Percentiles rank a stretch among this genome's conserved stretches.
These are phyloP conservation scores for Lacanobia wlatinum DNA, from an alignment of 2,888 invertebrate species.

Conservation along the genomic window DNA sequence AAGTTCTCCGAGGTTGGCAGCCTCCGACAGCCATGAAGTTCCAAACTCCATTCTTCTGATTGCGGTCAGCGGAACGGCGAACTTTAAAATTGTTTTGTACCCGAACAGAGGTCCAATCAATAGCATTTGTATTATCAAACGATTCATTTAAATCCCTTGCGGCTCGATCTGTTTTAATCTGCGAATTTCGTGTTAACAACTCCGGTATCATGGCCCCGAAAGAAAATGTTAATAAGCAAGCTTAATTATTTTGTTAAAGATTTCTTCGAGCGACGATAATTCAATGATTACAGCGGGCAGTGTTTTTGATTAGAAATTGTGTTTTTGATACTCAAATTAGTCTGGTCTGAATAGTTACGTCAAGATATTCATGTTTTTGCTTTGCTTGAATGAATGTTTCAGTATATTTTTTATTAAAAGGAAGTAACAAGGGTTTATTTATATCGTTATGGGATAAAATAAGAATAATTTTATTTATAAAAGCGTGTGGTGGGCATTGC, in stretches of 20 bases:
- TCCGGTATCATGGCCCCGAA: slow-evolving; percentile 37
- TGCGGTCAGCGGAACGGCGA: slow-evolving; percentile 60
- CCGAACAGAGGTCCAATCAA: slow-evolving; percentile 48
- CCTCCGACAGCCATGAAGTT: slow-evolving; percentile 56
- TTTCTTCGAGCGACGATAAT: slow-evolving; percentile 54
- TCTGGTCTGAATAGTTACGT: slow-evolving; percentile 10
- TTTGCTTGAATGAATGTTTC: not conserved
- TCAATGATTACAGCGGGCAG: slow-evolving; percentile 31
- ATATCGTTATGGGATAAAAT: not conserved
- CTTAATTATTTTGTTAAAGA: slow-evolving; percentile 57
- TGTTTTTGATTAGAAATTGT: slow-evolving; percentile 15
- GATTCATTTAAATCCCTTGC: slow-evolving; percentile 45
- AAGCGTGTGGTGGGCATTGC: not conserved
- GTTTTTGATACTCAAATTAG: slow-evolving; percentile 23
- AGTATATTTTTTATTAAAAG: slow-evolving; percentile 1
- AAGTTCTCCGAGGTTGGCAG: slow-evolving; percentile 54
- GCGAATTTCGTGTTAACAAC: slow-evolving; percentile 47
- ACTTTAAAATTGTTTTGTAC: slow-evolving; percentile 64
- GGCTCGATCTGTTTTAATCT: slow-evolving; percentile 41
- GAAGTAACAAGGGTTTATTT: not conserved
- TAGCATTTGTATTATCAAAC: slow-evolving; percentile 58
- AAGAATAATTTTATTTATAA: not conserved
- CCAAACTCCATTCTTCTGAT: slow-evolving; percentile 63
- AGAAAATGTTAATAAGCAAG: slow-evolving; percentile 50
- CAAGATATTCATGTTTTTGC: not conserved